These are phyloP conservation scores for Aythya baeri DNA, from an alignment of 2,113 vertebrate genomes.

Conservation along the genomic window DNA sequence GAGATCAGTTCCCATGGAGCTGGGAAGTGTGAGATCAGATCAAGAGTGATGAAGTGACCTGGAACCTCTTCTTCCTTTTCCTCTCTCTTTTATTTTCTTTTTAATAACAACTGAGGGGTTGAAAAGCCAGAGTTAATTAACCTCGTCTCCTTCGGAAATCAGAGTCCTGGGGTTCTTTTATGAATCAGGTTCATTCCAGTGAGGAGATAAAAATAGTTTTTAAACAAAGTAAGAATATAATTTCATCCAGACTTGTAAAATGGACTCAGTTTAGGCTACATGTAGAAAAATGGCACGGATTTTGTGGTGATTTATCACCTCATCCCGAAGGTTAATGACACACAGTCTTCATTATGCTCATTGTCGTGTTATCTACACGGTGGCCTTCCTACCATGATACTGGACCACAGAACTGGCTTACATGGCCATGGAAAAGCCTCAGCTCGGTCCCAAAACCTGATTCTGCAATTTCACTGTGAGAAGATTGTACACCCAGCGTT, in stretches of 20 bases:
- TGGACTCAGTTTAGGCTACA: neutral
- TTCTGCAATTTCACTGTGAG: neutral
- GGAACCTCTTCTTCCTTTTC: neutral
- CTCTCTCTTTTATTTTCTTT: neutral
- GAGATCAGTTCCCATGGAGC: conserved; percentile 11
- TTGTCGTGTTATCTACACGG: neutral
- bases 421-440: accelerated
- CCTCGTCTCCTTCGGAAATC: neutral
- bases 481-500: neutral
- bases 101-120: neutral
- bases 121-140: conserved; percentile 10
- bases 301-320: neutral
- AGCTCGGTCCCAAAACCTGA: neutral
- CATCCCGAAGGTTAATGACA: conserved; percentile 6
- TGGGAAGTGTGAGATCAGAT: neutral
- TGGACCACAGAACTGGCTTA: neutral
- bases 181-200: neutral
- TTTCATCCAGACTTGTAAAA: neutral
- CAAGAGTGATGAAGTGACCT: neutral
- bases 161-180: neutral
- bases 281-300: neutral
- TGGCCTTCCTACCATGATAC: neutral
- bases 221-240: neutral
- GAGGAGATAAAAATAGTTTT: neutral
- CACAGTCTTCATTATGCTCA: neutral